Conservation (phyloP, 2,113 vertebrate genomes). For the Mirza zaza region DNA sequence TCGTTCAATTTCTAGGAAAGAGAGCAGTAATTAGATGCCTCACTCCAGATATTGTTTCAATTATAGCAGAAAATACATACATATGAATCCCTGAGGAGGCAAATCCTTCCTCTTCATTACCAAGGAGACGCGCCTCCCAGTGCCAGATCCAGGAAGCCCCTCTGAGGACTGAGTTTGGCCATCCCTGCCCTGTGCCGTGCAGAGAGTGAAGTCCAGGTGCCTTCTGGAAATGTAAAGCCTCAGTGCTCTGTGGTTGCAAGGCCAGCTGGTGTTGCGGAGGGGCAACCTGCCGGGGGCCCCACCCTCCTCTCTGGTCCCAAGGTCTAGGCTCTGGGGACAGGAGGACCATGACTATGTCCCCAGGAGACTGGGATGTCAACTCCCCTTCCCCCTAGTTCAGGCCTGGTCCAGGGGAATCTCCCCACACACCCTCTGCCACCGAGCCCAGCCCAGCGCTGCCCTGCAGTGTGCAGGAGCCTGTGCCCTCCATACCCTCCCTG, state of each 20-base stretch:
- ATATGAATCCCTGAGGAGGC: neutral
- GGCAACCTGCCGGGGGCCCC: neutral
- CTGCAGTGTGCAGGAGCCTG: neutral
- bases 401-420: neutral
- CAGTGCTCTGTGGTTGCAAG: neutral
- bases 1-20: slow-evolving; percentile 32
- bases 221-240: rapidly evolving
- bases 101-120: neutral
- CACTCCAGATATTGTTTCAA: slow-evolving; percentile 9
- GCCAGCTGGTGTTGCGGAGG: neutral
- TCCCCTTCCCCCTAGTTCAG: neutral
- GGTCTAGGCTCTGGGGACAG: neutral
- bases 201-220: neutral
- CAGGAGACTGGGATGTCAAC: neutral
- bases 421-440: no score
- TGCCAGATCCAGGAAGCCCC: neutral
- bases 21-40: neutral
- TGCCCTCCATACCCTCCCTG: rapidly evolving
- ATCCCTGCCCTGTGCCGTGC: neutral
- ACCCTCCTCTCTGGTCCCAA: neutral
- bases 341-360: neutral
- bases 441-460: neutral
- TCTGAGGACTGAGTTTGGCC: rapidly evolving
- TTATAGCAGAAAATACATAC: neutral
- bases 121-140: rapidly evolving